Evolutionary conservation across 1,140 invertebrate species (phyloP).

Genomic region (Microplitis demolitor): DNA sequence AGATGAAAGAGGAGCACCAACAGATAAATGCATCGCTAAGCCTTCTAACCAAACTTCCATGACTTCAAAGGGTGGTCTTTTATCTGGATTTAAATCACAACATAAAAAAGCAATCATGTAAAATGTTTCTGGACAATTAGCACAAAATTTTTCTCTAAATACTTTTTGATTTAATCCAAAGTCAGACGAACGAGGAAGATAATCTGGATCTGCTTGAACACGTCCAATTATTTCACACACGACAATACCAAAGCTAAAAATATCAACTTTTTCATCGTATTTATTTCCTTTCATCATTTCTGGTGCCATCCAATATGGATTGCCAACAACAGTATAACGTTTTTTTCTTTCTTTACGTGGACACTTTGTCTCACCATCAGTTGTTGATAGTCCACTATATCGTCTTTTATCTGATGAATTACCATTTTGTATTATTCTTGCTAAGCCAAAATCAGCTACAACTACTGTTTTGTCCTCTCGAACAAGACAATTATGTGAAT

Average conservation of each 20-base stretch:
- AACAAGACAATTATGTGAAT: conserved; percentile 96
- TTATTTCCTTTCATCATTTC: conserved; percentile 97
- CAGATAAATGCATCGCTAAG: conserved; percentile 73
- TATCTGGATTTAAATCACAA: conserved; percentile 87
- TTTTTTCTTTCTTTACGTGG: conserved; percentile 69
- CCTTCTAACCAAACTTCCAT: conserved; percentile 82
- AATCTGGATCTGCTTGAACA: conserved; percentile 92
- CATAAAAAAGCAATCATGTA: conserved; percentile 87
- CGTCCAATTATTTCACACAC: conserved; percentile 95
- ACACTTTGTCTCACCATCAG: conserved; percentile 47
- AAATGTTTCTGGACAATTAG: conserved; percentile 85
- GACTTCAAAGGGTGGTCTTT: conserved; percentile 84
- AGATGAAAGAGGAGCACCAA: conserved; percentile 67
- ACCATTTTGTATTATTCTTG: conserved; percentile 75
- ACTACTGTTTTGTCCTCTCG: conserved; percentile 88
- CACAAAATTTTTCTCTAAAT: conserved; percentile 87
- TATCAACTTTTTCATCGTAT: conserved; percentile 96
- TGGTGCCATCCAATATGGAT: conserved; percentile 98
- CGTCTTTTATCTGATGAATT: conserved; percentile 53
- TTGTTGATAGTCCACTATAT: conserved; percentile 43
- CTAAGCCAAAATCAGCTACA: conserved; percentile 93
- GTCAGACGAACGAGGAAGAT: conserved; percentile 84
- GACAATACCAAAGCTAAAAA: conserved; percentile 96
- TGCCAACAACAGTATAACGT: conserved; percentile 83
- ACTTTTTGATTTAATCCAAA: conserved; percentile 88